Evolutionary conservation across 2,797 vertebrate genomes (phyloP), one percentile per base, ranked within the genome.

Genomic region (Sus cebifrons): DNA sequence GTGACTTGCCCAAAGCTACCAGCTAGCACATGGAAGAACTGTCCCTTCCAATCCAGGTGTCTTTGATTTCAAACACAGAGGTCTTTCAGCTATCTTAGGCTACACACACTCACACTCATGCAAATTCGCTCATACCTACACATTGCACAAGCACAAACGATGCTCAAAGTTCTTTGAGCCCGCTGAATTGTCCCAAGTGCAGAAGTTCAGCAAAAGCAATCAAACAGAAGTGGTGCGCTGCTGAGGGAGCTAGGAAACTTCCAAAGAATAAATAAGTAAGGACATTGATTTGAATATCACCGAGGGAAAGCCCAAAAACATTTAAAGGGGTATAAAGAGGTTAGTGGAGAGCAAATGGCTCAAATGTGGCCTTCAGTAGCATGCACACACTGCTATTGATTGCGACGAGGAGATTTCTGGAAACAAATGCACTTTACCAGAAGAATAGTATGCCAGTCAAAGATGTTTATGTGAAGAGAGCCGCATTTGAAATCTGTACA

Each of bases 271-370:
- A 93, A 94, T 88, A 89, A 97, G 86, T 96, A 75, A 89, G 68
- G 58, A 85, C 74, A 90, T 93, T 87, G 96, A 98, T 96, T 95
- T 92, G 95, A 96, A 75, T 94, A 95, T 91, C 67, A 91, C 60
- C 2, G 0, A 89, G 92, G 11, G 65, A 71, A 27, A 96, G 84
- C 94, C 92, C 62, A 36, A 94, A 89, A 96, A 94, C 86, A 89
- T 96, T 95, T 91, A 89, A 94, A 84, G 91, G 83, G 52, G 85
- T 67, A 93, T 73, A 92, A 86, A 95, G 89, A 94, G 86, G 86
- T 85, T 44, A 84, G 71, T 18, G 56, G 67, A 85, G 79, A 96
- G 92, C 64, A 58, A 92, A 73, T n/a, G 96, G 84, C 44, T 86
- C 75, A 44, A 64, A 93, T 68, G 92, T 89, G 95, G 95, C 95